Conservation (phyloP, 2,113 vertebrate genomes). For the Arvicanthis niloticus region DNA sequence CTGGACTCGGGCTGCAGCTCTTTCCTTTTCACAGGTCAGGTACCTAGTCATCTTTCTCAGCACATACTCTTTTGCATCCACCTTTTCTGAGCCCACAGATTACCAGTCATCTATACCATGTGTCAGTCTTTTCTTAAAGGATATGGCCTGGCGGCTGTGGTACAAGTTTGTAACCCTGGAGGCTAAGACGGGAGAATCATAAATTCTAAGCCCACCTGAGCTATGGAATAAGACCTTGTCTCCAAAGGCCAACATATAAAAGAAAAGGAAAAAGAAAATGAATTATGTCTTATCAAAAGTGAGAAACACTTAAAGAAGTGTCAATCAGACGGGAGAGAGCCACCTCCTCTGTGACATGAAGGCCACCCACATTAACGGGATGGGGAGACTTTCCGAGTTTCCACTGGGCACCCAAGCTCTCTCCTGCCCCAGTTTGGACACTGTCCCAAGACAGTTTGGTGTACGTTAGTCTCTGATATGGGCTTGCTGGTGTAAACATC, state of each 20-base stretch:
- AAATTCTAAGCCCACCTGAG: neutral
- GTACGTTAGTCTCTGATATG: accelerated
- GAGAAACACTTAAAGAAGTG: neutral
- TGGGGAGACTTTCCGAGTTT: neutral
- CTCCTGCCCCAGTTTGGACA: neutral
- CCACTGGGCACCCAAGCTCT: neutral
- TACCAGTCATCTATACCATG: neutral
- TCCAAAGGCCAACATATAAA: neutral
- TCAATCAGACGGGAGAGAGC: neutral
- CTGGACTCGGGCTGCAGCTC: accelerated
- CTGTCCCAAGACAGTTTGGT: neutral
- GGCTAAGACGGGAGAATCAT: neutral
- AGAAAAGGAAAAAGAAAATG: neutral
- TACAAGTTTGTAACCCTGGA: neutral
- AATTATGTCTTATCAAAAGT: neutral
- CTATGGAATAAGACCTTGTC: neutral
- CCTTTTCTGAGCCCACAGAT: neutral
- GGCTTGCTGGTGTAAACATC: accelerated
- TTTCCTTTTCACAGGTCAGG: accelerated
- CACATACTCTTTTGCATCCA: neutral
- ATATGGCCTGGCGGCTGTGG: too few relatives aligned
- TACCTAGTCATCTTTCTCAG: accelerated
- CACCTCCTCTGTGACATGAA: neutral
- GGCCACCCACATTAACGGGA: neutral
- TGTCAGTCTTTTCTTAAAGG: neutral